Conservation (phyloP, 1,140 invertebrate species). For the Bradynema listronoti region DNA sequence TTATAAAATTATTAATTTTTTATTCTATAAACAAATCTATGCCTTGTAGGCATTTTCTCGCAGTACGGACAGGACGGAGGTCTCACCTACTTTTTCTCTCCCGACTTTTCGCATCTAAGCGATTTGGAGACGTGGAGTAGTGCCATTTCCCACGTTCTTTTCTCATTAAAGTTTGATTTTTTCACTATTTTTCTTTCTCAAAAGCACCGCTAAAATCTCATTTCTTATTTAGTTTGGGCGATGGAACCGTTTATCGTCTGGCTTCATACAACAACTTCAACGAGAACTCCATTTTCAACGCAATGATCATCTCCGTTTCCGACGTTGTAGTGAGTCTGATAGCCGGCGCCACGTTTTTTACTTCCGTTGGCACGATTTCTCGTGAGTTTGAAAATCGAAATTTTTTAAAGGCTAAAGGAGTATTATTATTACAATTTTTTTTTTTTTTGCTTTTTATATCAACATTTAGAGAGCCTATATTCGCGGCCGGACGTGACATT, state of each 20-base stretch:
- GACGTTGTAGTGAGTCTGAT: background rate
- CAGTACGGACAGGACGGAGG: background rate
- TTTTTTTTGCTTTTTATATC: no score
- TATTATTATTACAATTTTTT: no score
- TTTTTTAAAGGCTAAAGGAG: no score
- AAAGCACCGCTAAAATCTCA: background rate
- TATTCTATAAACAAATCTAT: no score
- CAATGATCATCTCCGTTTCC: background rate
- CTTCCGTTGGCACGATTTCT: background rate
- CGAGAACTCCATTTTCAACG: conserved; percentile 5
- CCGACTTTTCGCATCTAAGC: background rate
- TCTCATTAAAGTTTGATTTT: conserved; percentile 2
- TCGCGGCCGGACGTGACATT: no score
- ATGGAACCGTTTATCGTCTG: background rate
- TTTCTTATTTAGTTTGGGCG: background rate
- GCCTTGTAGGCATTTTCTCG: background rate
- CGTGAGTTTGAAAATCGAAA: no score
- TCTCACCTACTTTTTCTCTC: background rate
- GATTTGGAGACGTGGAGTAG: background rate
- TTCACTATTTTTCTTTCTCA: background rate
- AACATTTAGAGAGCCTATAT: no score
- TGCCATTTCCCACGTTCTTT: conserved; percentile 3
- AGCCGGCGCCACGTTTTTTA: conserved; percentile 1
- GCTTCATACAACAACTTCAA: conserved; percentile 5
- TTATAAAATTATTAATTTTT: no score